Evolutionary conservation across 1,140 invertebrate species (phyloP), one percentile per base, ranked within the genome.

Genomic region (Physella acuta): DNA sequence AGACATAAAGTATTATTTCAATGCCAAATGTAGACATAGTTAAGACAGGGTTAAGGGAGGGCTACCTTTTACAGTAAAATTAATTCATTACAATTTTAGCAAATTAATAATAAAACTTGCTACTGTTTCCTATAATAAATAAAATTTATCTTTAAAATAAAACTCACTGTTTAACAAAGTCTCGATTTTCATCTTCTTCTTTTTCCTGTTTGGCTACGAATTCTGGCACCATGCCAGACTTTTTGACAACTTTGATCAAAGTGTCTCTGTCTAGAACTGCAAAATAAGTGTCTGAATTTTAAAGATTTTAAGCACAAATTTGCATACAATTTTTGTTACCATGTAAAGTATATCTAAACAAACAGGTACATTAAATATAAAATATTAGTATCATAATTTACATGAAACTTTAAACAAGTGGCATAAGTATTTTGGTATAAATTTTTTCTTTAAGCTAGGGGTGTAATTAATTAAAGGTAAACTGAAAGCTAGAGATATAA

Each of bases 151-250:
- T 8, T 55, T 8, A 55, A 55, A 14, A 55, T 24, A 24, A 20
- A 55, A 74, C 73, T 59, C 68, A 76, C 75, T 76, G 75, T 60
- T 56, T 68, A 5, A 69, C 62, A 59, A 73, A 39, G 58, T 76
- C 73, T 51, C 34, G 60, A 34, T 60, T 60, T 39, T 71, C 60
- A 28, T 71, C 59, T 31, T 59, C 64, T 36, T 73, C 73, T n/a
- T 58, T 39, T 2, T 28, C 14, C 51, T 71, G 66, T 20, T 68
- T 64, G 3, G 8, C 36, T 5, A 61, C 59, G 14, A 69, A 44
- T 28, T 68, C 33, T 31, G 53, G 70, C 30, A 61, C 63, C 60
- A 74, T 70, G 34, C 75, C 75, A 49, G 73, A 74, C 60, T 63
- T 73, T 44, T 70, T 76, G 3, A 76, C 69, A 62, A 73, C 53